Evolutionary conservation across 2,888 invertebrate species (phyloP).

Genomic region (Eilema depressum): DNA sequence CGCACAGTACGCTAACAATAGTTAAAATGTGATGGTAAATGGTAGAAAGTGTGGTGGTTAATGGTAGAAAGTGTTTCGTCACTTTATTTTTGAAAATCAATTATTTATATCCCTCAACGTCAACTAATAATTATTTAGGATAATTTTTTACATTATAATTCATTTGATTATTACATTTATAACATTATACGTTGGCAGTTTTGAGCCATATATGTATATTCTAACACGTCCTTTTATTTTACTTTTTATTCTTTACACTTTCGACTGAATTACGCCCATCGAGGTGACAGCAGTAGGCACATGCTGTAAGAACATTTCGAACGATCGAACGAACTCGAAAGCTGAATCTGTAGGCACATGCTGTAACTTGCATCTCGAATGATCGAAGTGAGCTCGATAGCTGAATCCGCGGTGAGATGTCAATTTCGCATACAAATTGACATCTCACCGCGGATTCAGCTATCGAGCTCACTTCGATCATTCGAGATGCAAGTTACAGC

Average conservation of each 20-base stretch:
- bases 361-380: no score
- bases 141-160: conserved; percentile 11
- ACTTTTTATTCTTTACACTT: neutral
- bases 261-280: neutral
- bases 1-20: neutral
- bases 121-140: neutral
- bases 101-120: conserved; percentile 2
- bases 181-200: conserved; percentile 23
- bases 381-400: no score
- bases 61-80: neutral
- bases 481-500: no score
- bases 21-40: neutral
- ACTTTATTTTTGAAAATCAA: neutral
- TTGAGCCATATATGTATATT: conserved; percentile 22
- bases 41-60: neutral
- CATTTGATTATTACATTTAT: conserved; percentile 17
- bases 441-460: no score
- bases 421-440: no score
- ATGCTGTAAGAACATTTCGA: no score
- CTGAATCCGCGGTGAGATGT: no score
- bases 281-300: neutral
- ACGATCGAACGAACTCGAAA: no score
- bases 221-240: conserved; percentile 5
- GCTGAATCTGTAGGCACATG: no score
- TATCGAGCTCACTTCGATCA: no score